phyloP scores from a whole-genome alignment of 2,113 vertebrate genomes.

The Leucosticte australis region DNA sequence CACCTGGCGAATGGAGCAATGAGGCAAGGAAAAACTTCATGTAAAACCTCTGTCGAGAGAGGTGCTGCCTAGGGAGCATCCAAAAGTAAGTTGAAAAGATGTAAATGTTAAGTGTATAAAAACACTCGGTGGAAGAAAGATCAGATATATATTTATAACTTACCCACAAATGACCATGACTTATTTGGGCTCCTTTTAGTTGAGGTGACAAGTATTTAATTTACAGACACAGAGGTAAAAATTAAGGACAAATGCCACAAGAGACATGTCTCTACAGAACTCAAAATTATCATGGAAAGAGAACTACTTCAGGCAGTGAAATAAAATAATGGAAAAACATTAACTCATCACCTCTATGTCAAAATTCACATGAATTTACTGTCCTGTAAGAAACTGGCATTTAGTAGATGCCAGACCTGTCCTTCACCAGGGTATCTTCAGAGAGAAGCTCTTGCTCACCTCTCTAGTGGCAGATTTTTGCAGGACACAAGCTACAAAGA shows the following conservation, averaged over 20 bases:
- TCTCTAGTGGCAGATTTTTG: neutral
- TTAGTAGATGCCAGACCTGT: neutral
- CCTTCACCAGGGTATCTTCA: neutral
- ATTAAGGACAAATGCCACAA: neutral
- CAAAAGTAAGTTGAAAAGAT: neutral
- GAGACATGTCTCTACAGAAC: neutral
- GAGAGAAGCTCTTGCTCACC: neutral
- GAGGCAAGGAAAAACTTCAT: neutral
- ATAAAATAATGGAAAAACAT: neutral
- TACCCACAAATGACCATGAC: neutral
- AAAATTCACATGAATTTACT: neutral
- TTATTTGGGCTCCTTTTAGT: neutral
- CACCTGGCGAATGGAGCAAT: neutral
- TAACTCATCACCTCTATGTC: neutral
- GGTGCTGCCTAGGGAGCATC: neutral
- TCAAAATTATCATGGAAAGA: neutral
- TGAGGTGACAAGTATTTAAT: neutral
- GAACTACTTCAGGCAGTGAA: neutral
- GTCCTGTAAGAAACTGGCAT: fast-evolving
- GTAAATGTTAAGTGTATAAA: neutral
- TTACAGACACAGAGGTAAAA: neutral
- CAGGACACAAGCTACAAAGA: neutral
- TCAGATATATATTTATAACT: too few relatives aligned
- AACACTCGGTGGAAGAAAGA: fast-evolving
- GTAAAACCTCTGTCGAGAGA: neutral